Evolutionary conservation across 2,113 vertebrate species (phyloP).

Genomic region (Lanius collurio): DNA sequence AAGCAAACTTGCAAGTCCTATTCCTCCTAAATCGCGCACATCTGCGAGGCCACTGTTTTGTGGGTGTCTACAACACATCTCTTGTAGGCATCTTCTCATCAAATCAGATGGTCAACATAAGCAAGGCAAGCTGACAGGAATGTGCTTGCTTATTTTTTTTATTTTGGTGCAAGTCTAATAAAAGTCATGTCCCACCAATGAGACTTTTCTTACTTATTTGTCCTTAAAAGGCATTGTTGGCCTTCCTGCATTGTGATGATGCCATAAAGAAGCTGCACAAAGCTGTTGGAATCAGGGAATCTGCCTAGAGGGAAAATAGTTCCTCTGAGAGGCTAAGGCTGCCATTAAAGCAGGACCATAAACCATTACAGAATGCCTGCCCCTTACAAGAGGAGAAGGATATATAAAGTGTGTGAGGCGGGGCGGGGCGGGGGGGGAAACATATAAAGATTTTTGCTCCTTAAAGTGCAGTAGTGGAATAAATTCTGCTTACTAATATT

Average conservation of each 20-base stretch:
- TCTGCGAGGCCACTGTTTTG: not conserved
- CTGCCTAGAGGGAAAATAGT: not conserved
- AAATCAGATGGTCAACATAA: not conserved
- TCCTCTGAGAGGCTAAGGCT: not conserved
- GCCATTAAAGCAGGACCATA: not conserved
- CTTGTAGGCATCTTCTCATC: not conserved
- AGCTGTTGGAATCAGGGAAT: not conserved
- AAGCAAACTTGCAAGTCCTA: not conserved
- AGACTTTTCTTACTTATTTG: not conserved
- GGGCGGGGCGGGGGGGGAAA: too few species aligned
- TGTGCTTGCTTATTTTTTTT: not conserved
- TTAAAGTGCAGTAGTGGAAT: not conserved
- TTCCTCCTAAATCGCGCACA: rapidly evolving
- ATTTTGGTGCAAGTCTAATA: not conserved
- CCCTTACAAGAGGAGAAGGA: not conserved
- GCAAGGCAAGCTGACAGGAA: not conserved
- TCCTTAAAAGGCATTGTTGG: not conserved
- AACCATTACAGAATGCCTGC: not conserved
- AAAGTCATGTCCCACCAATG: not conserved
- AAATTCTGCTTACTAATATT: not conserved
- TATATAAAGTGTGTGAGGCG: not conserved
- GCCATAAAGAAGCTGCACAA: not conserved
- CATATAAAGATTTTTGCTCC: not conserved
- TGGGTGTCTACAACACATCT: not conserved
- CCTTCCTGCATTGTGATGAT: not conserved